These are phyloP conservation scores for Toxotes jaculatrix DNA, from an alignment of 2,113 vertebrate genomes.

Conservation along the genomic window DNA sequence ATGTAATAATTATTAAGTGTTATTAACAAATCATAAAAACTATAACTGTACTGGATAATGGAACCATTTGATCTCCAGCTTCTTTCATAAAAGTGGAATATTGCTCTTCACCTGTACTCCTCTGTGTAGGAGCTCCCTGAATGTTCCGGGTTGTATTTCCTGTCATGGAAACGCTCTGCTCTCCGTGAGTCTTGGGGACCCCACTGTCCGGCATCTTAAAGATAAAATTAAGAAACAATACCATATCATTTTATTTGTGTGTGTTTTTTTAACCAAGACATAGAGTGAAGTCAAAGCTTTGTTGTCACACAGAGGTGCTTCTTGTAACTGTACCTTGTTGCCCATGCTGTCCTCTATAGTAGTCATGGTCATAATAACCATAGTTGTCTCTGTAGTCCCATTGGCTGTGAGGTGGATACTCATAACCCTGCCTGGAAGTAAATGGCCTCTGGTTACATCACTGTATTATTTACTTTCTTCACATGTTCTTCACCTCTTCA, in stretches of 20 bases:
- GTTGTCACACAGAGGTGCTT: background rate
- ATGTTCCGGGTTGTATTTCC: slow-evolving; percentile 49
- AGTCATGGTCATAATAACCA: slow-evolving; percentile 70
- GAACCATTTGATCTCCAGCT: too few species aligned
- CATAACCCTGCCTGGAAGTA: slow-evolving; percentile 72
- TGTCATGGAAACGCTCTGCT: slow-evolving; percentile 39
- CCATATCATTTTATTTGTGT: background rate
- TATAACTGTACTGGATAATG: too few species aligned
- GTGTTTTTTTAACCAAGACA: background rate
- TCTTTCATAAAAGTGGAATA: background rate
- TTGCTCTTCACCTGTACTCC: slow-evolving; percentile 70
- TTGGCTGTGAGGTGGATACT: slow-evolving; percentile 66
- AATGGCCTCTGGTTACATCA: background rate
- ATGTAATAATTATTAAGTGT: too few species aligned
- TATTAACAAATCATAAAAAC: too few species aligned
- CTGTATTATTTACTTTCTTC: background rate
- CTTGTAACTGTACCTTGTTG: slow-evolving; percentile 67
- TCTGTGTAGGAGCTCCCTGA: slow-evolving; percentile 46
- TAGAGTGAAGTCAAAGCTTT: background rate
- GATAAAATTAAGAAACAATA: slow-evolving; percentile 3
- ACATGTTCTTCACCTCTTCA: too few species aligned
- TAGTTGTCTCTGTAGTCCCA: slow-evolving; percentile 79
- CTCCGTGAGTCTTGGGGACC: slow-evolving; percentile 57
- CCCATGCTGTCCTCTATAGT: slow-evolving; percentile 71
- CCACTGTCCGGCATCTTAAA: slow-evolving; percentile 73